These are phyloP conservation scores for Ceramica pisi DNA, from an alignment of 2,888 invertebrate species.

Conservation along the genomic window DNA sequence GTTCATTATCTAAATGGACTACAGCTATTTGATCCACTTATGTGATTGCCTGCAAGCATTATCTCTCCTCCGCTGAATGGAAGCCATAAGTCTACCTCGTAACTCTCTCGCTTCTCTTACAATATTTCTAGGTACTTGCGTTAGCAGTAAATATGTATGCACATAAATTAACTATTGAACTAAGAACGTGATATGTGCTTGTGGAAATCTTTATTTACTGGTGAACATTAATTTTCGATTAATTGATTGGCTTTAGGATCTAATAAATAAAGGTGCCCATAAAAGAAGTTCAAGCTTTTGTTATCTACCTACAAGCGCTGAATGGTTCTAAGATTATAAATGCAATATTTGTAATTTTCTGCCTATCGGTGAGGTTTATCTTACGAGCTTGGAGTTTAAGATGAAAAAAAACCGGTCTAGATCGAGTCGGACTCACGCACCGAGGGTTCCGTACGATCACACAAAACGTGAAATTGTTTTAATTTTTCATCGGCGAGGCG, in stretches of 20 bases:
- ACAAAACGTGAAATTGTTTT: too few relatives aligned
- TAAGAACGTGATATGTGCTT: constrained; percentile 59
- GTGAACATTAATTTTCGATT: constrained; percentile 11
- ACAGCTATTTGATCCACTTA: constrained; percentile 91
- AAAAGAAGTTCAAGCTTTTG: neutral
- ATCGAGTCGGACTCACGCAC: too few relatives aligned
- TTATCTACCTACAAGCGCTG: too few relatives aligned
- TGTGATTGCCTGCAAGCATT: constrained; percentile 91
- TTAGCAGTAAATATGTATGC: constrained; percentile 79
- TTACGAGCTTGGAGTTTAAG: neutral
- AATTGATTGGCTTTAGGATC: constrained; percentile 12
- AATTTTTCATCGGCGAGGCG: too few relatives aligned
- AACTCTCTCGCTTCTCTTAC: constrained; percentile 86
- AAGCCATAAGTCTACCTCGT: constrained; percentile 90
- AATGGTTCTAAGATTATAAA: neutral
- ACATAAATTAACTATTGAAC: constrained; percentile 78
- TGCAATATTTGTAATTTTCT: neutral
- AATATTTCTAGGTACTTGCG: constrained; percentile 82
- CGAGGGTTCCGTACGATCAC: too few relatives aligned
- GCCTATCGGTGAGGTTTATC: neutral
- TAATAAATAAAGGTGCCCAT: constrained; percentile 3
- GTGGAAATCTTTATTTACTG: constrained; percentile 40
- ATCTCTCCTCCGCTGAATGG: constrained; percentile 89
- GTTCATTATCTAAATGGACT: constrained; percentile 91
- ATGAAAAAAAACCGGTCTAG: too few relatives aligned